A percentile compares a stretch with the other conserved stretches of the same genome.
phyloP scores from a whole-genome alignment of 2,797 vertebrate genomes.

The Pseudopleuronectes americanus region DNA sequence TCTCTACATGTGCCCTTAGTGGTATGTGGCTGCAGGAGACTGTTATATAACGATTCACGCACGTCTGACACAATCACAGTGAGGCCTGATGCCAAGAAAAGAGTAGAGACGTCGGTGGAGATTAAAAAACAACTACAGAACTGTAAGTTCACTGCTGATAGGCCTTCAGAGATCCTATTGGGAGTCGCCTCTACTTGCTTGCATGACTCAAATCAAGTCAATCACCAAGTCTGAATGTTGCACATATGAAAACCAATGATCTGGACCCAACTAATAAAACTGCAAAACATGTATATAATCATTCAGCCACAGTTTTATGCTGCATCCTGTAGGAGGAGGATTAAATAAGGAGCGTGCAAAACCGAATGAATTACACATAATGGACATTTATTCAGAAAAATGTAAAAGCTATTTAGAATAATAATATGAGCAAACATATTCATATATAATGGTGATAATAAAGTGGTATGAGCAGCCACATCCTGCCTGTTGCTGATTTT shows the following conservation, averaged over 20 bases:
- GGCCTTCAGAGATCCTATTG: neutral
- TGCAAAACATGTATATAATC: too few relatives aligned
- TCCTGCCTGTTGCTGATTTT: too few relatives aligned
- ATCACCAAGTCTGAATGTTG: too few relatives aligned
- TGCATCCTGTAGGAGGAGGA: neutral
- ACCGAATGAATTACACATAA: too few relatives aligned
- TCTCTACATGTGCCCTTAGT: constrained; percentile 1
- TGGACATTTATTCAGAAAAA: too few relatives aligned
- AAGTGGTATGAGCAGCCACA: too few relatives aligned
- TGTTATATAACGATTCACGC: constrained; percentile 47
- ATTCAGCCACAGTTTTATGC: too few relatives aligned
- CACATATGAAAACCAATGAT: too few relatives aligned
- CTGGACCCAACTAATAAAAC: too few relatives aligned
- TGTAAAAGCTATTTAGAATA: too few relatives aligned
- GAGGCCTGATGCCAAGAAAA: constrained; percentile 40
- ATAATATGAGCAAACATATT: neutral
- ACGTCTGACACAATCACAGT: constrained; percentile 38
- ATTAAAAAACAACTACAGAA: constrained; percentile 28
- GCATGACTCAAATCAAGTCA: too few relatives aligned
- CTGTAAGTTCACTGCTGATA: neutral
- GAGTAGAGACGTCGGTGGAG: constrained; percentile 24
- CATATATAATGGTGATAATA: neutral
- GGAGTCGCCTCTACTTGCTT: neutral
- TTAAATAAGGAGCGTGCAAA: neutral
- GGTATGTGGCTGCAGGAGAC: constrained; percentile 29